Percentiles rank a stretch among this genome's conserved stretches.
Conservation (phyloP, 2,888 invertebrate genomes). For the Drosophila birchii region DNA sequence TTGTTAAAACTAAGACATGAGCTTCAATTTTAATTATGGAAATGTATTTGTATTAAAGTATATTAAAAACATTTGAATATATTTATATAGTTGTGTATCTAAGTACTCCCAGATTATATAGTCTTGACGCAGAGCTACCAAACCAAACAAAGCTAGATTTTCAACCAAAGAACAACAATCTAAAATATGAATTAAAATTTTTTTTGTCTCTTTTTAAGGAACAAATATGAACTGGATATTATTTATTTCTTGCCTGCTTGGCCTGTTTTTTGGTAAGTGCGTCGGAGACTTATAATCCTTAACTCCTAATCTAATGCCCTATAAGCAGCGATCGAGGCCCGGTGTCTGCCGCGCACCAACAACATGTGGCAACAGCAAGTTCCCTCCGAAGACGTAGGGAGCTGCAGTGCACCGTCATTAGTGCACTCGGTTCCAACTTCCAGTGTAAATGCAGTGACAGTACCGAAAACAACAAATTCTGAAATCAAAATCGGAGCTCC, state of each 20-base stretch:
- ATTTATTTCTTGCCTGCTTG: slow-evolving; percentile 33
- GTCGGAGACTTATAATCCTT: too few relatives aligned
- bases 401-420: slow-evolving; percentile 45
- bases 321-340: slow-evolving; percentile 29
- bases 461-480: background rate
- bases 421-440: slow-evolving; percentile 20
- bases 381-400: slow-evolving; percentile 17
- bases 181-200: background rate
- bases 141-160: slow-evolving; percentile 13
- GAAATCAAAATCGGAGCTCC: background rate
- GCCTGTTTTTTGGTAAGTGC: slow-evolving; percentile 54
- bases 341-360: slow-evolving; percentile 48
- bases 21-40: background rate
- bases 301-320: background rate
- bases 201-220: background rate
- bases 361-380: slow-evolving; percentile 59
- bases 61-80: background rate
- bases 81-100: background rate
- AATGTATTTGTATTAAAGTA: background rate
- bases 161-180: background rate
- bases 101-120: slow-evolving; percentile 44
- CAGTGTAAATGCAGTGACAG: background rate
- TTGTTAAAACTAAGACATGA: background rate
- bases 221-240: slow-evolving; percentile 48
- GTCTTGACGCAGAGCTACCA: background rate